Evolutionary conservation across 1,140 invertebrate genomes (phyloP), one percentile per base, ranked within the genome.

Genomic region (Drosophila murphyi): DNA sequence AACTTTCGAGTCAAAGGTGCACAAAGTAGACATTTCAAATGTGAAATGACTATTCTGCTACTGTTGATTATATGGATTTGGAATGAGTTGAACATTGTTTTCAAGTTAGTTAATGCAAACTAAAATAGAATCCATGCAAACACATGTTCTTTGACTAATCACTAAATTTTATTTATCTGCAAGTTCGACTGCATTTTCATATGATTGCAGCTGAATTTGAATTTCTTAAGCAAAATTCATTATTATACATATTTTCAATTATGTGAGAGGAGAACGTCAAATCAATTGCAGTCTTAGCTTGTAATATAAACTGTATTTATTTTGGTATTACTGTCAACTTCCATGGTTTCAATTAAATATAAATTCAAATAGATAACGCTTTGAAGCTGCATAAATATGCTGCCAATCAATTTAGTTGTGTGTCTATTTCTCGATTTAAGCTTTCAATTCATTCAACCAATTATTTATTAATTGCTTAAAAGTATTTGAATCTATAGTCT

Each of bases 11-110:
- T 52, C n/a, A 52, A 52, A 52, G 50, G 50, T 31, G 7, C 28
- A 34, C 31, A 34, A 51, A 52, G n/a, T 6, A 31, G 5, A 12
- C 10, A 52, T 41, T 41, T 41, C 8, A 73, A 69, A 78, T 79
- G 47, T 48, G 20, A 29, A 48, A 48, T 20, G 47, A 28, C 20
- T 20, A 20, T 20, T 20, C 20, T 20, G 20, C 20, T 20, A 20
- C 20, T 20, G 20, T 20, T 20, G 20, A 20, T 20, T 20, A 20
- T 20, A 20, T 20, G 20, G 20, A 20, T 20, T 20, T 20, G 20
- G 20, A 20, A 20, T 20, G 20, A 20, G 20, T 20, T 20, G 20
- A 20, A 20, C 20, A 20, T 20, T 20, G 20, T 20, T 20, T 20
- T 20, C 20, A 20, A 20, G 20, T 20, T 20, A 20, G 20, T 20